Evolutionary conservation across 2,797 vertebrate genomes (phyloP), one percentile per base, ranked within the genome.

Genomic region (Amazona finschi): DNA sequence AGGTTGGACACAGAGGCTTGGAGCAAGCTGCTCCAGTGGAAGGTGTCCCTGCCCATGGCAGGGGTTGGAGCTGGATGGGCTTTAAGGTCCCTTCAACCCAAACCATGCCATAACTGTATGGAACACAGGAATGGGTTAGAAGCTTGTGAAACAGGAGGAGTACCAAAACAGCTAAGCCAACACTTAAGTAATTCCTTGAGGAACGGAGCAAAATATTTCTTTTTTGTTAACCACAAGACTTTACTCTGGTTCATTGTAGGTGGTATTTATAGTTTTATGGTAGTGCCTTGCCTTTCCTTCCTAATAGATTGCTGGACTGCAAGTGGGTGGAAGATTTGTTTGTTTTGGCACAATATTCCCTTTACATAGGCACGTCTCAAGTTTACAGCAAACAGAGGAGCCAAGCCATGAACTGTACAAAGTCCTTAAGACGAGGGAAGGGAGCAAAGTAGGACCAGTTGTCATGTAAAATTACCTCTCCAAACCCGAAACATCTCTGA

Each of bases 321-420:
- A 43, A 53, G 62, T 16, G 43, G 33, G 62, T 82, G 50, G 66
- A 60, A 89, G 78, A 76, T 66, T 55, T 95, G 81, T 95, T 96
- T 94, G 80, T 19, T 92, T 93, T 95, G 92, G 87, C 80, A 47
- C 47, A 72, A 33, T 22, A 61, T 61, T 77, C 3, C 2, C 74
- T 89, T 85, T 89, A 71, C n/a, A 7, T 10, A 24, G 80, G 46
- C 93, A 81, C 2, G 11, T 66, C 55, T 85, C 19, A 49, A 66
- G 74, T 50, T 96, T 24, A 82, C 81, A 93, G 89, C 89, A 96
- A 91, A 78, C 20, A 39, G 85, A 80, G 21, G 25, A 93, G 66
- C 86, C 25, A 25, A 71, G 50, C 78, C 0, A 0, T 76, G 75
- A 79, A 11, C 78, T n/a, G 87, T 73, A 38, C 67, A 57, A 93